phyloP scores from a whole-genome alignment of 2,113 vertebrate genomes.

The Tonatia bakeri region DNA sequence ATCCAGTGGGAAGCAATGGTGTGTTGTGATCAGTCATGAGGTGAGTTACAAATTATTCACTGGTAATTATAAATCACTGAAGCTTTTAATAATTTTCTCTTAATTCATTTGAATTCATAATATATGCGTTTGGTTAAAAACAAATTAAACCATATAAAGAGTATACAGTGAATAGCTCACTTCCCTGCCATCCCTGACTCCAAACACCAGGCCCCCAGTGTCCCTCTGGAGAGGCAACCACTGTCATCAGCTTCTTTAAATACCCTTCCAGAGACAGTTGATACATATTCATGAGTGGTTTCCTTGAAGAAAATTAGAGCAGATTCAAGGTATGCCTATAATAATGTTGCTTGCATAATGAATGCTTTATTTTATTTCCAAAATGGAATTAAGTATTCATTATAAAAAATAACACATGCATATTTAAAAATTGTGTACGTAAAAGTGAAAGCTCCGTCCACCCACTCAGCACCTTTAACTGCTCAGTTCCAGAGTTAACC shows the following conservation, averaged over 20 bases:
- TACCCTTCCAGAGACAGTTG: slow-evolving; percentile 49
- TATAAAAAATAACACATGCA: slow-evolving; percentile 50
- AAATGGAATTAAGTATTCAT: slow-evolving; percentile 45
- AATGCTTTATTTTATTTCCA: slow-evolving; percentile 53
- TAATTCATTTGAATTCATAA: slow-evolving; percentile 65
- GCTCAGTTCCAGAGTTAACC: neutral
- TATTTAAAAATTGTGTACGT: slow-evolving; percentile 19
- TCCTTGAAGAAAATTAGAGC: slow-evolving; percentile 64
- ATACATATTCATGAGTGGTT: slow-evolving; percentile 63
- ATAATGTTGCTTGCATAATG: slow-evolving; percentile 53
- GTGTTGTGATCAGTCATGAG: slow-evolving; percentile 16
- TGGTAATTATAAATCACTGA: slow-evolving; percentile 65
- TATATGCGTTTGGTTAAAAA: slow-evolving; percentile 43
- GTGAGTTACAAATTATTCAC: slow-evolving; percentile 56
- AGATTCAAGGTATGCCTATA: slow-evolving; percentile 61
- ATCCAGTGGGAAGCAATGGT: neutral
- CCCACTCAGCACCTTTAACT: neutral
- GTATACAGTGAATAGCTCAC: slow-evolving; percentile 22
- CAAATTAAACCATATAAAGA: slow-evolving; percentile 58
- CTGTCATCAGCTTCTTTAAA: slow-evolving; percentile 23
- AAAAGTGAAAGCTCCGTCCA: neutral
- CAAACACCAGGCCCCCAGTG: neutral
- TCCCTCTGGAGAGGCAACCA: slow-evolving; percentile 38
- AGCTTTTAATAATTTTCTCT: slow-evolving; percentile 58
- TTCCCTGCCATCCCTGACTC: slow-evolving; percentile 14